Evolutionary conservation across 2,888 invertebrate genomes (phyloP), one percentile per base, ranked within the genome.

Genomic region (Chrysodeixis includens): DNA sequence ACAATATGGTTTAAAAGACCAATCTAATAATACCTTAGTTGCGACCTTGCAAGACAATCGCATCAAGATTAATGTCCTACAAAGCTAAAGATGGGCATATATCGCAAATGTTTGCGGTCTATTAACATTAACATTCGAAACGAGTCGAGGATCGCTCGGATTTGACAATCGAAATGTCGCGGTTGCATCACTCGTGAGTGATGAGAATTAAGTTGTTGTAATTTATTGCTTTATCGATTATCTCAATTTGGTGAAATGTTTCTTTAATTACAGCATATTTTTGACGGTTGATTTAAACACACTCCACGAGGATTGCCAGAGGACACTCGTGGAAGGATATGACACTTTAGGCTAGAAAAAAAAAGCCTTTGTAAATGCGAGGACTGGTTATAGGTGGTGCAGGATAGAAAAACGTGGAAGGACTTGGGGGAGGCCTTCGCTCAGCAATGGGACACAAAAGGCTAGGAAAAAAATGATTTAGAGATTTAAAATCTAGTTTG

Each of bases 111-210:
- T 30, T 52, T 32, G 32, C 30, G 30, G 22, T 54, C 53, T 44
- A 57, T 53, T 57, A 46, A 30, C 52, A 63, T 63, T 57, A 30
- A 55, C 14, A 46, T 35, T 12, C 44, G 30, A 44, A 12, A 12
- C 53, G 35, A 54, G 20, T 12, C n/a, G 6, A 61, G 26, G 51
- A 55, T 57, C 22, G n/a, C 10, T 46, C n/a, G 22, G 20, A 59
- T 32, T 60, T 69, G 46, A 56, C 46, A 56, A 56, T 54, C 46
- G 18, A 16, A 70, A 59, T 64, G 46, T 30, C 52, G 58, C 7
- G 22, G n/a, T 32, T 56, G n/a, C 30, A 35, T 55, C 51, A 68
- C 5, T n/a, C 3, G 35, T 7, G 26, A 57, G 58, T 40, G 62
- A 56, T 67, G 67, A 9, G n/a, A 40, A 26, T 6, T 26, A 3